These are phyloP conservation scores for Callipepla californica DNA, from an alignment of 2,113 vertebrate species.

Conservation along the genomic window DNA sequence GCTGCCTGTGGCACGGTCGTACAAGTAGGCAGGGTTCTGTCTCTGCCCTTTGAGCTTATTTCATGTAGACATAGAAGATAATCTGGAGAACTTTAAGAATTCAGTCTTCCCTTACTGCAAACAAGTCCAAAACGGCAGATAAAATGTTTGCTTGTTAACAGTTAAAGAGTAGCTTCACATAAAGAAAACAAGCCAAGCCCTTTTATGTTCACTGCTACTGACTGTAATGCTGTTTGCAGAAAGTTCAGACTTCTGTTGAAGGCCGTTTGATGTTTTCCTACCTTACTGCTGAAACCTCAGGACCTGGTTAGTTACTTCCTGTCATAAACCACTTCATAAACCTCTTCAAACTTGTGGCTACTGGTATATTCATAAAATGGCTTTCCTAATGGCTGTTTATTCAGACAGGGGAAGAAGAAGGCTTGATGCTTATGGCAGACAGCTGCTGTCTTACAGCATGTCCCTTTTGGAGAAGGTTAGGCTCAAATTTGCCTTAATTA, in stretches of 20 bases:
- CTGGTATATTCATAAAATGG: not conserved
- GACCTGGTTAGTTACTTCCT: not conserved
- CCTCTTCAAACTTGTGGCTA: not conserved
- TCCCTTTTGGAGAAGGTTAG: not conserved
- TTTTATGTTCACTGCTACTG: not conserved
- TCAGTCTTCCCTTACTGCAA: not conserved
- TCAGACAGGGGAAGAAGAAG: not conserved
- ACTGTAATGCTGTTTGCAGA: not conserved
- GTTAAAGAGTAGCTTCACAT: not conserved
- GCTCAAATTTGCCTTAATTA: not conserved
- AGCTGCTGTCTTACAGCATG: not conserved
- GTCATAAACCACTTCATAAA: not conserved
- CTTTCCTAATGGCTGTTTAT: not conserved
- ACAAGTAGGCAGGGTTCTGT: not conserved
- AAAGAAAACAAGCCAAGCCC: not conserved
- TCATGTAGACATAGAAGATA: accelerated
- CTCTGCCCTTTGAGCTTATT: not conserved
- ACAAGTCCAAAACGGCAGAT: not conserved
- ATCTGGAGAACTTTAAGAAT: not conserved
- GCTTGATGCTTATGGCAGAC: not conserved
- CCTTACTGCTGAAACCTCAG: not conserved
- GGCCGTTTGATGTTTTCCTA: not conserved
- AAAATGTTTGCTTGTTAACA: not conserved
- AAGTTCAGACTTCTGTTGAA: accelerated
- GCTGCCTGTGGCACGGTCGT: not conserved